Percentiles rank a stretch among this genome's conserved stretches.
Evolutionary conservation across 2,888 invertebrate genomes (phyloP).

Genomic region (Eristalis arbustorum): DNA sequence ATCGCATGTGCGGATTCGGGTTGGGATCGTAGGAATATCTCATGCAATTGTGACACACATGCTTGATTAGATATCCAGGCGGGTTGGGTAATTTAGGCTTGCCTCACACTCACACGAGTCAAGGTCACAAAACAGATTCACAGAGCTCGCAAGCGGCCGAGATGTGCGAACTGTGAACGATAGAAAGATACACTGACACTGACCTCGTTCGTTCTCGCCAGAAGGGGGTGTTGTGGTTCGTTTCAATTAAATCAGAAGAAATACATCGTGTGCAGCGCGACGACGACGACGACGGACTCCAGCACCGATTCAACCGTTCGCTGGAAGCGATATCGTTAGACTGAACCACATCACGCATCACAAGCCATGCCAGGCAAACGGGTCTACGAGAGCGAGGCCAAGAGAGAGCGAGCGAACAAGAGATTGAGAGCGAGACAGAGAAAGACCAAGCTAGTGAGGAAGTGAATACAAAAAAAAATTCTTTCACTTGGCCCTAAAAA

Average conservation of each 20-base stretch:
- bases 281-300: not conserved
- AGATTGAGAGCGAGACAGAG: not conserved
- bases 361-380: slow-evolving; percentile 33
- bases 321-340: slow-evolving; percentile 61
- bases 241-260: not conserved
- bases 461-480: not conserved
- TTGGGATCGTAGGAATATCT: not conserved
- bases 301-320: slow-evolving; percentile 41
- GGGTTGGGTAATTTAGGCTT: slow-evolving; percentile 14
- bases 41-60: slow-evolving; percentile 10
- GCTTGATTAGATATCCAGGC: not conserved
- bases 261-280: not conserved
- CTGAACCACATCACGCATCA: slow-evolving; percentile 37
- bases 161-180: slow-evolving; percentile 6
- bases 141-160: not conserved
- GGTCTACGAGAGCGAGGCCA: not conserved
- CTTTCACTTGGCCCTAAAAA: slow-evolving; percentile 59
- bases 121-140: slow-evolving; percentile 45
- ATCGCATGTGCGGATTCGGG: not conserved
- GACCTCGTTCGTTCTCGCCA: slow-evolving; percentile 55
- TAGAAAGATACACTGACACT: slow-evolving; percentile 61
- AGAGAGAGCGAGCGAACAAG: not conserved
- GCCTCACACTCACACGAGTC: not conserved
- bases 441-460: not conserved
- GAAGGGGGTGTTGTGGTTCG: slow-evolving; percentile 52